Base-by-base conservation (phyloP, 2,113 vertebrate species). In the Plestiodon gilberti region DNA sequence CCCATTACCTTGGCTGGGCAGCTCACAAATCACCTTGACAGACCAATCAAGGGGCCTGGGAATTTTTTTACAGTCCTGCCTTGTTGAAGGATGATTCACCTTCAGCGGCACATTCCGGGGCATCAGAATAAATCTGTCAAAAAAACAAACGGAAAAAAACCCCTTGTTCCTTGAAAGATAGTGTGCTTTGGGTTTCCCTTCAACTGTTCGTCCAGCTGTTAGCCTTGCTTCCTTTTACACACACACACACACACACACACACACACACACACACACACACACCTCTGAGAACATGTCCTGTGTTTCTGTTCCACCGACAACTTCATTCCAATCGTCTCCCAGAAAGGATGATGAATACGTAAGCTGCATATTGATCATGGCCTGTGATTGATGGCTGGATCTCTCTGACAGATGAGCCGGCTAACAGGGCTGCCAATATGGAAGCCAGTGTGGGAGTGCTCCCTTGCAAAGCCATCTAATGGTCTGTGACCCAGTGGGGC, bases 21-120 rank as follows among this genome's bases (percentile, higher is more conserved):
- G 95, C 86, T 94, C 95, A 98, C 98, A 98, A 97, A 97, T 98
- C 98, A 98, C 96, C 33, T 87, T 97, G 97, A 98, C 98, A 98
- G 95, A 96, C 96, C 97, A 97, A 98, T 97, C 97, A 96, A 96
- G 95, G 90, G 92, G 91, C 91, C 91, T 0, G 89, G 90, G 89
- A 91, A 93, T 93, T 95, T 96, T 35, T 23, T 94, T 87, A 91
- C 94, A 84, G 43, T 86, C 76, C 89, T 64, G 88, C 92, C 40
- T 91, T 88, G 92, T 85, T 95, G 96, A 96, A 96, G 91, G 94
- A 96, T 96, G 96, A 92, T 86, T 94, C 94, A 89, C 94, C 92
- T 91, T 89, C 91, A 57, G 89, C 89, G 78, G 84, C 88, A 10
- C 14, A 0, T 91, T 91, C 89, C 74, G 55, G 81, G 88, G 90